Percentiles rank a stretch among this genome's conserved stretches.
Evolutionary conservation across 2,797 vertebrate species (phyloP).

Genomic region (Cynopterus sphinx): DNA sequence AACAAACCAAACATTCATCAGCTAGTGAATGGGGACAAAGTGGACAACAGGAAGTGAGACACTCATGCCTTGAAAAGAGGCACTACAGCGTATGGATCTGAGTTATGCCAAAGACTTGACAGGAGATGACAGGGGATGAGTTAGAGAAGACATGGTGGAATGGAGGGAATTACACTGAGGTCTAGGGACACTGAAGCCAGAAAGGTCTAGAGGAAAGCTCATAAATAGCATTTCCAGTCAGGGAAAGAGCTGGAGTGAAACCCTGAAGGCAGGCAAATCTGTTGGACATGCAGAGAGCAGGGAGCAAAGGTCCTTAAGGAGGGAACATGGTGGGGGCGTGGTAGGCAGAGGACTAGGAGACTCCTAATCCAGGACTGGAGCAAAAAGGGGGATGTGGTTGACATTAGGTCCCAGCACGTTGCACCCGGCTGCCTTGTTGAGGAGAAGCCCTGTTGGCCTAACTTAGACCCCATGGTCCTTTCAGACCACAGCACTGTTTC

Average conservation of each 20-base stretch:
- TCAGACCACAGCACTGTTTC: not conserved
- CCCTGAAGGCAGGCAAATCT: not conserved
- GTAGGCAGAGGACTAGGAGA: not conserved
- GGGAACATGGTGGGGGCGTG: fast-evolving
- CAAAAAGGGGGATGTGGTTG: no score
- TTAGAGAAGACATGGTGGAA: not conserved
- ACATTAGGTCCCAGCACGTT: no score
- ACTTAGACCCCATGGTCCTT: not conserved
- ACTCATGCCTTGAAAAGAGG: not conserved
- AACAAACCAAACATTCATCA: not conserved
- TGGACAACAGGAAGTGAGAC: not conserved
- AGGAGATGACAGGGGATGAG: not conserved
- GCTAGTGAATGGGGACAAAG: not conserved
- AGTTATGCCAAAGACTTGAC: not conserved
- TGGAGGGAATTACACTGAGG: not conserved
- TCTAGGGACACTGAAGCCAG: not conserved
- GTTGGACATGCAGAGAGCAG: not conserved
- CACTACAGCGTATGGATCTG: fast-evolving
- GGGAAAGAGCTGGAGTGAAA: not conserved
- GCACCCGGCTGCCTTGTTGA: no score
- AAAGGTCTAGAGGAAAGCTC: not conserved
- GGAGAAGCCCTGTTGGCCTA: not conserved
- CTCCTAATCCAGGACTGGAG: not conserved
- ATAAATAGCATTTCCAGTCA: not conserved
- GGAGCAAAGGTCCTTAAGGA: not conserved